A percentile compares a stretch with the other conserved stretches of the same genome.
These are phyloP conservation scores for Conops quadrifasciatus DNA, from an alignment of 2,888 invertebrate genomes.

Conservation along the genomic window DNA sequence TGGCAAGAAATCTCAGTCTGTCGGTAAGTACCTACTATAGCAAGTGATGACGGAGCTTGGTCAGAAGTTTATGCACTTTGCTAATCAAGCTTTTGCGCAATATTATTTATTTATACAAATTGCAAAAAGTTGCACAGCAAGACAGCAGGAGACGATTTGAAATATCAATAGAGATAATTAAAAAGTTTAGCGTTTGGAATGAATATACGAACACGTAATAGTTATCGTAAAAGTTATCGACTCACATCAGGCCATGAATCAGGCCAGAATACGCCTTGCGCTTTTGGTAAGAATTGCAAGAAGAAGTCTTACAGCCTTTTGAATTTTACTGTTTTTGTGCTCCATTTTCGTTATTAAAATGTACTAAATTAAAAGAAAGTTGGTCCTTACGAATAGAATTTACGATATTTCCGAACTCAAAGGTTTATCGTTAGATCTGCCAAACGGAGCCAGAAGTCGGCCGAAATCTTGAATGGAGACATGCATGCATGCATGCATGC, in stretches of 20 bases:
- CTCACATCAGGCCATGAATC: too few relatives aligned
- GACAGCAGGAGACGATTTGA: background rate
- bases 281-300: background rate
- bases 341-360: background rate
- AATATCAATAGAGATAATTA: conserved; percentile 46
- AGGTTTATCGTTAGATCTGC: too few relatives aligned
- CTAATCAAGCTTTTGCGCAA: too few relatives aligned
- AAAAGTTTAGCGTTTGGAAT: conserved; percentile 41
- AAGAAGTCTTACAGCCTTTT: too few relatives aligned
- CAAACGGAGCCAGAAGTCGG: too few relatives aligned
- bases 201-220: background rate
- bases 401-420: too few relatives aligned
- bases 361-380: conserved; percentile 19
- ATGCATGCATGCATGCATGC: background rate
- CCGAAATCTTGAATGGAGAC: too few relatives aligned
- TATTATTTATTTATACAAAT: background rate
- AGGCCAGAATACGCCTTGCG: background rate
- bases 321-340: background rate
- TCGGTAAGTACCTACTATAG: conserved; percentile 53
- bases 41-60: too few relatives aligned
- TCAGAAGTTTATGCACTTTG: background rate
- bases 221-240: conserved; percentile 3
- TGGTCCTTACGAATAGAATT: background rate
- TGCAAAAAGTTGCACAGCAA: background rate
- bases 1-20: conserved; percentile 64